phyloP scores from a whole-genome alignment of 2,888 invertebrate genomes.

The Euzetes globulus region DNA sequence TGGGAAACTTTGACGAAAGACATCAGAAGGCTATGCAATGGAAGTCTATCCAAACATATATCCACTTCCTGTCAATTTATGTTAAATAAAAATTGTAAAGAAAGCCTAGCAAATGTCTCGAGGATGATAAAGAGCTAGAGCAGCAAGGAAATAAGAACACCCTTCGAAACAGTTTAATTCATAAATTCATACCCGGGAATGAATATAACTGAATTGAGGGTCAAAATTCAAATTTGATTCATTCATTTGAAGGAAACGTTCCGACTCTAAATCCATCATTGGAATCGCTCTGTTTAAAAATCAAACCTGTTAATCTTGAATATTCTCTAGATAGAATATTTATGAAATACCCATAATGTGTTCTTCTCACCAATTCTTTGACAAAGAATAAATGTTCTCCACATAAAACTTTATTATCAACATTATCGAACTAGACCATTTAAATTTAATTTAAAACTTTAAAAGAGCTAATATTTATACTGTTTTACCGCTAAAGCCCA shows the following conservation, averaged over 20 bases:
- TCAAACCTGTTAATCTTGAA: too few relatives aligned
- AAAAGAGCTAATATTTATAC: neutral
- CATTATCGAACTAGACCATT: neutral
- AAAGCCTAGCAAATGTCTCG: too few relatives aligned
- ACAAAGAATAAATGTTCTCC: too few relatives aligned
- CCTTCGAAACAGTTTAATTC: too few relatives aligned
- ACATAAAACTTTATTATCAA: neutral
- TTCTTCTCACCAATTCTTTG: too few relatives aligned
- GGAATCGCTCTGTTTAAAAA: neutral
- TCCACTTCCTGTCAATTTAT: neutral
- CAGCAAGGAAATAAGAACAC: too few relatives aligned
- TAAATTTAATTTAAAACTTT: neutral
- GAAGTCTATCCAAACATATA: neutral
- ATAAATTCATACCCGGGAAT: neutral
- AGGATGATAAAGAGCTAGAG: too few relatives aligned
- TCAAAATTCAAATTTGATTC: neutral
- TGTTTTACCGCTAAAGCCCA: neutral
- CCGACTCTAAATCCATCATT: neutral
- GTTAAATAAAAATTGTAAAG: too few relatives aligned
- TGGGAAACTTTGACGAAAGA: neutral
- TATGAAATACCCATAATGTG: too few relatives aligned
- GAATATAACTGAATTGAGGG: neutral
- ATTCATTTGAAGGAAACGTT: neutral
- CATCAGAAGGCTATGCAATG: neutral
- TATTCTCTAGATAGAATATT: too few relatives aligned